Evolutionary conservation across 2,888 invertebrate species (phyloP).

Genomic region (Acrocera orbiculus): DNA sequence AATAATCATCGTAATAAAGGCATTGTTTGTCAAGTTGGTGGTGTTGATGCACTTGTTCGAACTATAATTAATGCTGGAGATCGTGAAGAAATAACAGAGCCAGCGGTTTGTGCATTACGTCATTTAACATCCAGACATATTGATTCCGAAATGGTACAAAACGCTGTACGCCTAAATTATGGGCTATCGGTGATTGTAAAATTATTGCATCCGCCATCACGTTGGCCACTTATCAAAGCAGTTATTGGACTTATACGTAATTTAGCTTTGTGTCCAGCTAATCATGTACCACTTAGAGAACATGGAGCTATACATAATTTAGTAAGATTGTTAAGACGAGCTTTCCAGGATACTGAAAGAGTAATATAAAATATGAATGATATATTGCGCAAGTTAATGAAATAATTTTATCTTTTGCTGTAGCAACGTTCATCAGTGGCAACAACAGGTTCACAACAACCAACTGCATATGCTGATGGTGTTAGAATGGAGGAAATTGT

Average conservation of each 20-base stretch:
- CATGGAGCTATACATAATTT: conserved; percentile 89
- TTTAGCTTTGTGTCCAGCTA: conserved; percentile 87
- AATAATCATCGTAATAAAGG: conserved; percentile 99
- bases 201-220: conserved; percentile 86
- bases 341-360: conserved; percentile 88
- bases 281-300: conserved; percentile 86
- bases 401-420: too few relatives aligned
- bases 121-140: conserved; percentile 94
- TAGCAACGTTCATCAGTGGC: conserved; percentile 64
- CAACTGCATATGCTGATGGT: conserved; percentile 77
- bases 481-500: conserved; percentile 99
- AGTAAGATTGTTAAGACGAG: conserved; percentile 79
- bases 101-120: conserved; percentile 95
- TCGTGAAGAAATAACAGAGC: conserved; percentile 96
- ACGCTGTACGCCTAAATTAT: conserved; percentile 83
- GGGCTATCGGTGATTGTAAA: conserved; percentile 89
- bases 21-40: conserved; percentile 83
- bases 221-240: conserved; percentile 96
- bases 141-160: conserved; percentile 95
- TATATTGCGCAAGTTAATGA: too few relatives aligned
- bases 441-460: conserved; percentile 55
- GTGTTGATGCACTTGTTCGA: conserved; percentile 89
- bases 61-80: conserved; percentile 90
- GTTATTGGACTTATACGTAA: conserved; percentile 95
- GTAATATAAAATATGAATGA: conserved; percentile 37